Conservation (phyloP, 2,797 vertebrate species). For the Chlorospingus semifuscus region DNA sequence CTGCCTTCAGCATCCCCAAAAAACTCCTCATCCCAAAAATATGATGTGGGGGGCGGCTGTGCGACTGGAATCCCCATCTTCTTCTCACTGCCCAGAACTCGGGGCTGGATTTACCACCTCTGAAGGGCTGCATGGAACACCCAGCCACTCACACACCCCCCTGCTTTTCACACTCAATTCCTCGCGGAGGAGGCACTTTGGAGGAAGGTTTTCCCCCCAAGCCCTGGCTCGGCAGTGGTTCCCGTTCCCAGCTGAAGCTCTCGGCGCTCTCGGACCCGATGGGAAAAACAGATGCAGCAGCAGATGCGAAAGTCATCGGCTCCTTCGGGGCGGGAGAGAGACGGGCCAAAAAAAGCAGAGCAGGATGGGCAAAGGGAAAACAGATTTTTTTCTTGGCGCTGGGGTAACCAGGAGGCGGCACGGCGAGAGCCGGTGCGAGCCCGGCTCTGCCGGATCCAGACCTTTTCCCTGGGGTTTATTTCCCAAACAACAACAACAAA, state of each 20-base stretch:
- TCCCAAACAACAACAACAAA: constrained; percentile 58
- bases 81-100: not conserved
- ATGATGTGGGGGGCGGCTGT: not conserved
- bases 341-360: constrained; percentile 21
- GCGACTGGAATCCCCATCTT: not conserved
- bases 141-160: not conserved
- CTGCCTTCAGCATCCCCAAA: no score
- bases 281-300: constrained; percentile 73
- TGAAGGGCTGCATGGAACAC: not conserved
- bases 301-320: constrained; percentile 65
- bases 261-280: constrained; percentile 29
- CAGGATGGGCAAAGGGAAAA: constrained; percentile 33
- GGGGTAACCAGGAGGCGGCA: constrained; percentile 21
- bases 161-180: not conserved
- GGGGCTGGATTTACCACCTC: not conserved
- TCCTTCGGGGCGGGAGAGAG: constrained; percentile 42
- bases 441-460: constrained; percentile 36
- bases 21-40: not conserved
- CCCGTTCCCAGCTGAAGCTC: constrained; percentile 57
- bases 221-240: not conserved
- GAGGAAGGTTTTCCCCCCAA: not conserved
- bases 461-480: constrained; percentile 37
- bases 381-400: constrained; percentile 36
- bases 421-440: not conserved
- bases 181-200: not conserved